Conservation (phyloP, 2,888 invertebrate genomes). For the Ditylenchus weischeri region DNA sequence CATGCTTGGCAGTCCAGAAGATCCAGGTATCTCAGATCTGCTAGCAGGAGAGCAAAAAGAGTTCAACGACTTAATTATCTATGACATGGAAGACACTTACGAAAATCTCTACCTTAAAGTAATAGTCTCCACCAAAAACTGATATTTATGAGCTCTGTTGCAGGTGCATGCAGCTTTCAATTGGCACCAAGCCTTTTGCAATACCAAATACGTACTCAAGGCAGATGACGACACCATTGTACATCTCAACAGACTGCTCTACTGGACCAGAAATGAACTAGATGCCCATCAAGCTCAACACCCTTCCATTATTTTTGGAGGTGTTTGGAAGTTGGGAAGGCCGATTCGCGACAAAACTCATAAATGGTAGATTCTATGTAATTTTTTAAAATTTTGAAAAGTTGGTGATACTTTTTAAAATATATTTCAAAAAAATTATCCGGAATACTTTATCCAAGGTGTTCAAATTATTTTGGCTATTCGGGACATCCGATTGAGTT, state of each 20-base stretch:
- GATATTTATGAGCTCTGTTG: not conserved
- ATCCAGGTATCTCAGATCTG: conserved; percentile 13
- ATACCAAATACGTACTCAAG: conserved; percentile 24
- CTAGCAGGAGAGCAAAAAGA: conserved; percentile 19
- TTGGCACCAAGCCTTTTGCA: conserved; percentile 31
- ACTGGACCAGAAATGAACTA: conserved; percentile 16
- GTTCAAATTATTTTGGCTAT: no score
- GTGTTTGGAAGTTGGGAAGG: conserved; percentile 17
- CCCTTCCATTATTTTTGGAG: conserved; percentile 24
- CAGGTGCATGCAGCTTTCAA: conserved; percentile 25
- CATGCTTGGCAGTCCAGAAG: conserved; percentile 18
- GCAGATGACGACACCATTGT: conserved; percentile 34
- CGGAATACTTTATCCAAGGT: no score
- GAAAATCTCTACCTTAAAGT: conserved; percentile 30
- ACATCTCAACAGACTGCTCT: conserved; percentile 24
- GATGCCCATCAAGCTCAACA: not conserved
- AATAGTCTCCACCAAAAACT: not conserved
- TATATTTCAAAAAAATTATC: no score
- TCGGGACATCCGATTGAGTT: no score
- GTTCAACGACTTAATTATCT: conserved; percentile 26
- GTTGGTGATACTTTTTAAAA: no score
- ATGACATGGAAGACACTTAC: conserved; percentile 29
- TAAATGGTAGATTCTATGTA: conserved; percentile 19
- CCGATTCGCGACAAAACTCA: conserved; percentile 23
- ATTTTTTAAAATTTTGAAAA: not conserved